Conservation (phyloP, 2,797 vertebrate species). For the Eulemur coronatus region DNA sequence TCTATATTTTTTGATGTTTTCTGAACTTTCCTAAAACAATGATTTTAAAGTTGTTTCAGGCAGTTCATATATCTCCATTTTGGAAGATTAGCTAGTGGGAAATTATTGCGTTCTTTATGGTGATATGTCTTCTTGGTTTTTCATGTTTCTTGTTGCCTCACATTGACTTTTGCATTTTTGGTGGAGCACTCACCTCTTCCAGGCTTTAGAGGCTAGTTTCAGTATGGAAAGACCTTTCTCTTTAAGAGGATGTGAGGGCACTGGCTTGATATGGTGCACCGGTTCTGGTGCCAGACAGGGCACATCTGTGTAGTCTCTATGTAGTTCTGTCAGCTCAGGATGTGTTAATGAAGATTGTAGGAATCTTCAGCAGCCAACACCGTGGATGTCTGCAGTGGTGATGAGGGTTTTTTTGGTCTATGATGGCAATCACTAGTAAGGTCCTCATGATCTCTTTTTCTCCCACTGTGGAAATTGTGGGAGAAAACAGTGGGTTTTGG, state of each 20-base stretch:
- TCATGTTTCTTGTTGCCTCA: neutral
- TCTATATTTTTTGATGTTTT: neutral
- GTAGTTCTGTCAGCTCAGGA: neutral
- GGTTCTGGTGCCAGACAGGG: neutral
- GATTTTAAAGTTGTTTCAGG: neutral
- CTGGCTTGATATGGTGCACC: neutral
- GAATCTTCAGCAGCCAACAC: neutral
- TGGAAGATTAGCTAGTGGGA: neutral
- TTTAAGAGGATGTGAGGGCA: neutral
- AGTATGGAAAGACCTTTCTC: neutral
- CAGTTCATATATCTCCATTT: neutral
- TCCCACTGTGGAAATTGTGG: neutral
- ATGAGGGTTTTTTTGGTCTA: neutral
- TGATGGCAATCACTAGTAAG: neutral
- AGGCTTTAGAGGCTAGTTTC: neutral
- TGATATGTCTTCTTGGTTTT: neutral
- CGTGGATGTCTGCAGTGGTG: neutral
- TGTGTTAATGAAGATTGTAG: neutral
- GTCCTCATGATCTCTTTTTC: neutral
- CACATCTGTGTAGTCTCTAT: neutral
- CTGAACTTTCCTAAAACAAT: neutral
- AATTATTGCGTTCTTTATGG: neutral
- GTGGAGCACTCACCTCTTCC: neutral
- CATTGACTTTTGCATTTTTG: neutral
- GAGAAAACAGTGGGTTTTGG: neutral